Evolutionary conservation across 2,113 vertebrate genomes (phyloP).

Genomic region (Pelmatolapia mariae): DNA sequence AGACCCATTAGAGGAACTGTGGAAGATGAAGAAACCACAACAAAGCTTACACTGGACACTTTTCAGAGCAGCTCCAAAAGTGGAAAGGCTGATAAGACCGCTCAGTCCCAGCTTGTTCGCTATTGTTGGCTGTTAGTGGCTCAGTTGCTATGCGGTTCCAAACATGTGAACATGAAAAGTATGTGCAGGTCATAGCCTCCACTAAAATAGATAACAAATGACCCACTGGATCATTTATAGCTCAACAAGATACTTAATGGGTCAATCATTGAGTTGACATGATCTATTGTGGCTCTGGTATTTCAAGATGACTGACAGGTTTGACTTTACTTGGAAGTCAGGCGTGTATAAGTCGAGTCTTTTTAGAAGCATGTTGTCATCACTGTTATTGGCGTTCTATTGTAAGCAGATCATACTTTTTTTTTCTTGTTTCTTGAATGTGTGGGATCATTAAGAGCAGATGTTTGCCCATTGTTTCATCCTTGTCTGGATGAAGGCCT

Average conservation of each 20-base stretch:
- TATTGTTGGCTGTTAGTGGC: neutral
- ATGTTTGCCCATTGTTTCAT: neutral
- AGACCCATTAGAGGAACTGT: neutral
- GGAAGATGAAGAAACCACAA: neutral
- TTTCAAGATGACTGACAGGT: neutral
- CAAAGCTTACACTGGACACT: neutral
- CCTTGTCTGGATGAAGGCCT: neutral
- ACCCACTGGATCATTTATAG: neutral
- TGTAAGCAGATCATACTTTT: neutral
- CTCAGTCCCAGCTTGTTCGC: neutral
- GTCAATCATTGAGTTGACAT: neutral
- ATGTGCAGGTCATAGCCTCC: neutral
- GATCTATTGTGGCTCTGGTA: neutral
- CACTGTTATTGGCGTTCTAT: too few relatives aligned
- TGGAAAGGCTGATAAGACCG: constrained; percentile 24
- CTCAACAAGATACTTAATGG: neutral
- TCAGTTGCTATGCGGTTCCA: constrained; percentile 2
- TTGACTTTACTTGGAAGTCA: neutral
- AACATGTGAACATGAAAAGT: constrained; percentile 6
- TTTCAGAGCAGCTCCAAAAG: constrained; percentile 23
- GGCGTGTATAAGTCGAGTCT: neutral
- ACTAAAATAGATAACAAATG: neutral
- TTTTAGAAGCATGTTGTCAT: neutral
- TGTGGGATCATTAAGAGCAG: neutral
- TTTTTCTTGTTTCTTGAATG: neutral